Evolutionary conservation across 2,113 vertebrate species (phyloP).

Genomic region (Camelus bactrianus): DNA sequence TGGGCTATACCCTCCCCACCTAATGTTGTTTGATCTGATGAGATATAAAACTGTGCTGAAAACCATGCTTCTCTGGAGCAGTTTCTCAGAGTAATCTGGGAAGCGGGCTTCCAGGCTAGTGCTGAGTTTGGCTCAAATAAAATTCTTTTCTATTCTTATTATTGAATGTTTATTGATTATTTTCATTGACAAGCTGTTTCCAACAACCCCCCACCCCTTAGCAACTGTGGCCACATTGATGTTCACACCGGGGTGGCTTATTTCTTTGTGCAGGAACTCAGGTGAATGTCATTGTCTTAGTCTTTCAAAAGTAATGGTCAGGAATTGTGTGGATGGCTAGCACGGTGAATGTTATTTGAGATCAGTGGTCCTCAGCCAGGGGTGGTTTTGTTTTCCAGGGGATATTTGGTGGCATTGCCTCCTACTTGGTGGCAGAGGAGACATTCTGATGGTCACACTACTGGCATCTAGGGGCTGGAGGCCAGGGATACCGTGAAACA

Average conservation of each 20-base stretch:
- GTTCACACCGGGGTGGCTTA: rapidly evolving
- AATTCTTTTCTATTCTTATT: too few relatives aligned
- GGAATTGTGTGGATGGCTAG: background rate
- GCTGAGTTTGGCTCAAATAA: too few relatives aligned
- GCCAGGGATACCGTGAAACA: background rate
- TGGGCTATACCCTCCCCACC: too few relatives aligned
- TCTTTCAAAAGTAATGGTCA: background rate
- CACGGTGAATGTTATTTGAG: background rate
- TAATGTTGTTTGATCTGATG: too few relatives aligned
- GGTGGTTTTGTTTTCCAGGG: background rate
- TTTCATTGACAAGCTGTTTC: background rate
- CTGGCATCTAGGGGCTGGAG: background rate
- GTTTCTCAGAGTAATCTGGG: too few relatives aligned
- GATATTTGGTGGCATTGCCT: background rate
- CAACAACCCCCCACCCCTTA: background rate
- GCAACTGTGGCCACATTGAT: rapidly evolving
- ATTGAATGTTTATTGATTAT: too few relatives aligned
- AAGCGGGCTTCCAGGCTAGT: too few relatives aligned
- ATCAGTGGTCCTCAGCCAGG: background rate
- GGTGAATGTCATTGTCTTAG: background rate
- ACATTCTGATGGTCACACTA: background rate
- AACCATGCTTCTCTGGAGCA: too few relatives aligned
- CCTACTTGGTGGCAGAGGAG: background rate
- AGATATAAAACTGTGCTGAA: too few relatives aligned
- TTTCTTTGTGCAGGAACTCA: background rate